Conservation (phyloP, 2,888 invertebrate genomes). For the Ceriagrion tenellum region DNA sequence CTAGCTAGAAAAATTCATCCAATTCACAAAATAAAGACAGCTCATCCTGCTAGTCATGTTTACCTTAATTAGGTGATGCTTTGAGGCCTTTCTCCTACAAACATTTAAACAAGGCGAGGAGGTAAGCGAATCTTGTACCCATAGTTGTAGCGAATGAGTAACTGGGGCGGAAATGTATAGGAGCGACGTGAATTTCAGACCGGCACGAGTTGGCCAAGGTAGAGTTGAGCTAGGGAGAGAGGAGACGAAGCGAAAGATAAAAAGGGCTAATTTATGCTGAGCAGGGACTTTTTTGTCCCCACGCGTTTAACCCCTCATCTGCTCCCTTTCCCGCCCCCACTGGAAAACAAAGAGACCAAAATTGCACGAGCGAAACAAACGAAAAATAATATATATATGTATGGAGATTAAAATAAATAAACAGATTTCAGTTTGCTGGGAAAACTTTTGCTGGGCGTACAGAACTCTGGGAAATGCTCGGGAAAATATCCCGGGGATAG, state of each 20-base stretch:
- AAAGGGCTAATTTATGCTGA: not conserved
- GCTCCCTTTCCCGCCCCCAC: not conserved
- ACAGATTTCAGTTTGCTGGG: not conserved
- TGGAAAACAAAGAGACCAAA: not conserved
- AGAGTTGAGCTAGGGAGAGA: not conserved
- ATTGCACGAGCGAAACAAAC: not conserved
- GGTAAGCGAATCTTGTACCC: no score
- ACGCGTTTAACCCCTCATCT: not conserved
- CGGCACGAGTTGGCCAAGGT: not conserved
- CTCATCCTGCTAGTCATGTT: no score
- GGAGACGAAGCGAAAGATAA: not conserved
- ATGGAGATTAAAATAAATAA: slow-evolving; percentile 7
- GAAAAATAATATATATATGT: not conserved
- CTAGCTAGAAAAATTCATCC: no score
- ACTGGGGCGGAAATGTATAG: not conserved
- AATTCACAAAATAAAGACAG: no score
- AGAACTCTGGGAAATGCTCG: not conserved
- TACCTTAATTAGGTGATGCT: no score
- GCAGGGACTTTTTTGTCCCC: not conserved
- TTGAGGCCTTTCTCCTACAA: no score
- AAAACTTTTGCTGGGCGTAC: not conserved
- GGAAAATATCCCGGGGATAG: not conserved
- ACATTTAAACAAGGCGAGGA: no score
- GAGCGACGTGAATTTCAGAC: not conserved
- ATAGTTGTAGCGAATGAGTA: not conserved